Evolutionary conservation across 2,888 invertebrate genomes (phyloP), one percentile per base, ranked within the genome.

Genomic region (Phortica okadai): DNA sequence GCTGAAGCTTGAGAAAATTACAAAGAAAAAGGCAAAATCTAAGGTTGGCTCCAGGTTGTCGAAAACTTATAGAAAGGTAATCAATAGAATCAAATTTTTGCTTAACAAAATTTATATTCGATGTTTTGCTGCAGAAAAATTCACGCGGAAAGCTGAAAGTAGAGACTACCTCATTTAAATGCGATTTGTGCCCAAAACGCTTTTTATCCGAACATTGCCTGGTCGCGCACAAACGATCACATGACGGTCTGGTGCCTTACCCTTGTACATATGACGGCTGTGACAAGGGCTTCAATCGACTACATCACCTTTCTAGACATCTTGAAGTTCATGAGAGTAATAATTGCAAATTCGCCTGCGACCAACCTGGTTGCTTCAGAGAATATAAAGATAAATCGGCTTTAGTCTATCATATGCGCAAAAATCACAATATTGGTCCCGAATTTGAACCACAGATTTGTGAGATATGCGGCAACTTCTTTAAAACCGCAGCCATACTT

Each of bases 401-500:
- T 16, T 16, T 25, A 16, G 21, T 21, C 59, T 6, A 59, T 1
- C 59, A 14, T 5, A 77, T 83, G 80, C 83, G 83, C 11, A 82
- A 82, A 45, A 81, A 78, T 64, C 81, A 82, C 74, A 82, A 82
- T 11, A 25, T 79, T 44, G 81, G 81, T n/a, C n/a, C n/a, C n/a
- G n/a, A n/a, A n/a, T n/a, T 77, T 79, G 83, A 82, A 42, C 79
- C 81, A 21, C 81, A 82, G 8, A 76, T 82, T 6, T 82, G 81
- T 21, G 81, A 82, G 21, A 79, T 70, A 58, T 82, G 81, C 8
- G 81, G 81, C 59, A 82, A 83, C 41, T 81, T 80, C 1, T 82
- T 82, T 16, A 85, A 83, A 42, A 84, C 86, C 0, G 77, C 84
- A 14, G 80, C 86, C 0, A 84, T 84, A 8, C 79, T 90, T 0